Evolutionary conservation across 2,113 vertebrate species (phyloP), one percentile per base, ranked within the genome.

Genomic region (Ammodytes dubius): DNA sequence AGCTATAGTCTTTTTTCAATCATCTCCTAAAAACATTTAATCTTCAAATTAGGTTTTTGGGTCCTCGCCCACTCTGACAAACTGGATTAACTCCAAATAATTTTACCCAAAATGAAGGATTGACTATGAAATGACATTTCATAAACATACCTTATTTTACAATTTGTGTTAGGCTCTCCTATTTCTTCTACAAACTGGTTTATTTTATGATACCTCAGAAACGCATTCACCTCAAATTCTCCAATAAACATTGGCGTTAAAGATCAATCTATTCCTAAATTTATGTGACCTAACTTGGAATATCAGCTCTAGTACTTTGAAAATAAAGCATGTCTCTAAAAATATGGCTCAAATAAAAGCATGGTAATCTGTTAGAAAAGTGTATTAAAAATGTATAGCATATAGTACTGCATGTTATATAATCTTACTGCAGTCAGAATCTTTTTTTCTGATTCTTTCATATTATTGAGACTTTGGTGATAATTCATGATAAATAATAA

Each of bases 11-110:
- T 66, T 47, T 63, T 78, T 75, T 47, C 27, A 61, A 70, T 74
- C 35, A 47, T 72, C 65, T 70, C 79, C 39, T 50, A 12, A 59
- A 59, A 61, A 2, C 13, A 73, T 69, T 73, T 77, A 8, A 77
- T 70, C 56, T 59, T 56, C 45, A 45, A 47, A 61, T 69, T 68
- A 0, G 46, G 56, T 45, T 50, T 82, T 60, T 65, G 17, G 42
- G 65, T 64, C 47, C 47, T 68, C 6, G 6, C 15, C 13, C 46
- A 76, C 49, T 47, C 54, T 74, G 47, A 71, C 35, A 58, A 0
- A 3, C 70, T 10, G 74, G 73, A 83, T 75, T 84, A 10, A 57
- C 66, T 77, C 27, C 12, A 66, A 66, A 80, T 77, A 60, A 77
- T 49, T 57, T 61, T 39, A 19, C 14, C 14, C 9, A 46, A 65